phyloP scores from a whole-genome alignment of 2,113 vertebrate genomes.

The Lasiurus cinereus region DNA sequence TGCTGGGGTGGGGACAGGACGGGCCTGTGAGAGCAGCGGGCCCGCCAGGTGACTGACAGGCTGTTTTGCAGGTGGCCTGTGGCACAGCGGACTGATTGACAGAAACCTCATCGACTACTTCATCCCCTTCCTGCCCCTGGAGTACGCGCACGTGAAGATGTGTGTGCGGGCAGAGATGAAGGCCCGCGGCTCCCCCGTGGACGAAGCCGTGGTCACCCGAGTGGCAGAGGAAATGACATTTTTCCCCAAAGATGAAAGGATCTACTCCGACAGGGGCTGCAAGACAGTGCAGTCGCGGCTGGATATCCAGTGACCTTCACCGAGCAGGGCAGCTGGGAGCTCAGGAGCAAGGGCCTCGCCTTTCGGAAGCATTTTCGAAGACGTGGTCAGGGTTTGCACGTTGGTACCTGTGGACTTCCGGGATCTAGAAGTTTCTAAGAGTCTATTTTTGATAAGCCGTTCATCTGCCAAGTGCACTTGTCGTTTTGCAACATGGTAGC shows the following conservation, averaged over 20 bases:
- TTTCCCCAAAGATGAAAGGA: slow-evolving; percentile 91
- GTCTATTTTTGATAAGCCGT: not conserved
- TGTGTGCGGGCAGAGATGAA: slow-evolving; percentile 92
- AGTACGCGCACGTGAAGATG: slow-evolving; percentile 93
- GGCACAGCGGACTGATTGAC: slow-evolving; percentile 94
- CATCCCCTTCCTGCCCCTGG: slow-evolving; percentile 96
- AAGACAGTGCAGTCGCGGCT: slow-evolving; percentile 94
- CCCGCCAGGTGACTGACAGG: not conserved
- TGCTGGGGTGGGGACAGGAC: rapidly evolving
- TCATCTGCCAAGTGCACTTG: rapidly evolving
- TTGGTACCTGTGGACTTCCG: slow-evolving; percentile 77
- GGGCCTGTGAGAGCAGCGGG: not conserved
- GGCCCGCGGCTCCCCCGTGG: slow-evolving; percentile 62
- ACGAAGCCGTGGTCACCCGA: slow-evolving; percentile 83
- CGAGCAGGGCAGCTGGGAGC: rapidly evolving
- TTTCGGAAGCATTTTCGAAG: slow-evolving; percentile 54
- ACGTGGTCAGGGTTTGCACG: slow-evolving; percentile 21
- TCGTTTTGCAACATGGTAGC: not conserved
- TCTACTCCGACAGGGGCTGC: slow-evolving; percentile 96
- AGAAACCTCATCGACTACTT: slow-evolving; percentile 97
- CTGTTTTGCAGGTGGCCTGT: slow-evolving; percentile 92
- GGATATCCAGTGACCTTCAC: slow-evolving; percentile 87
- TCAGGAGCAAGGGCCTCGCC: not conserved
- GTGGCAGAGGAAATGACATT: slow-evolving; percentile 93
- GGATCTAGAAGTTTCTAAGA: not conserved